These are phyloP conservation scores for Coracopsis vasa DNA, from an alignment of 2,113 vertebrate species.

Conservation along the genomic window DNA sequence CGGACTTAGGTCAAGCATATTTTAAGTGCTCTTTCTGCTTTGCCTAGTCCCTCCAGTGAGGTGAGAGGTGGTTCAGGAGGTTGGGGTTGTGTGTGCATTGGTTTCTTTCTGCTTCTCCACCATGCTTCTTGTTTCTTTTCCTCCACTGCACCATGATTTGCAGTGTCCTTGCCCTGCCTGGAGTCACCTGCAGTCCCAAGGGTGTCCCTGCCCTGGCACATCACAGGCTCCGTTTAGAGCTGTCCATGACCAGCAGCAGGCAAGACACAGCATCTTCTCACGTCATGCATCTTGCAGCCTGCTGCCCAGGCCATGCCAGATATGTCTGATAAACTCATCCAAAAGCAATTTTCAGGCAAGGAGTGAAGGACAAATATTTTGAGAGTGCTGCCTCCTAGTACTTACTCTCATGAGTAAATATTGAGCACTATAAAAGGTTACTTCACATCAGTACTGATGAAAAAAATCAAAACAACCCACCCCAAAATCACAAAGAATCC, in stretches of 20 bases:
- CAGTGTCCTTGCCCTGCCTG: not conserved
- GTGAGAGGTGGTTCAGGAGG: rapidly evolving
- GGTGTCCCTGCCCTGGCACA: not conserved
- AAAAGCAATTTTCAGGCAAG: not conserved
- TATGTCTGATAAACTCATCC: not conserved
- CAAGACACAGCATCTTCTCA: not conserved
- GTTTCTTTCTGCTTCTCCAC: not conserved
- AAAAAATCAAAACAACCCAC: not conserved
- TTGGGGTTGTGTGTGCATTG: rapidly evolving
- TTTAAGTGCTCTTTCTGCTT: not conserved
- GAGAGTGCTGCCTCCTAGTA: not conserved
- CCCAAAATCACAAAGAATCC: rapidly evolving
- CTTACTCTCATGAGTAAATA: not conserved
- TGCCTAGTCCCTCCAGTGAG: rapidly evolving
- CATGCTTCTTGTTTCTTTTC: not conserved
- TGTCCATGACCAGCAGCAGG: not conserved
- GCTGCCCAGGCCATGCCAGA: not conserved
- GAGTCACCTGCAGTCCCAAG: not conserved
- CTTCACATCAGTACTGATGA: not conserved
- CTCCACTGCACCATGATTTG: not conserved
- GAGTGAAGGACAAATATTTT: not conserved
- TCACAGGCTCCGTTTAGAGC: not conserved
- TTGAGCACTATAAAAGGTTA: not conserved
- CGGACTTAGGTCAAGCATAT: not conserved
- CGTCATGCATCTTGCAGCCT: not conserved